Percentiles rank a stretch among this genome's conserved stretches.
phyloP scores from a whole-genome alignment of 2,797 vertebrate genomes.

The Denticeps clupeoides region DNA sequence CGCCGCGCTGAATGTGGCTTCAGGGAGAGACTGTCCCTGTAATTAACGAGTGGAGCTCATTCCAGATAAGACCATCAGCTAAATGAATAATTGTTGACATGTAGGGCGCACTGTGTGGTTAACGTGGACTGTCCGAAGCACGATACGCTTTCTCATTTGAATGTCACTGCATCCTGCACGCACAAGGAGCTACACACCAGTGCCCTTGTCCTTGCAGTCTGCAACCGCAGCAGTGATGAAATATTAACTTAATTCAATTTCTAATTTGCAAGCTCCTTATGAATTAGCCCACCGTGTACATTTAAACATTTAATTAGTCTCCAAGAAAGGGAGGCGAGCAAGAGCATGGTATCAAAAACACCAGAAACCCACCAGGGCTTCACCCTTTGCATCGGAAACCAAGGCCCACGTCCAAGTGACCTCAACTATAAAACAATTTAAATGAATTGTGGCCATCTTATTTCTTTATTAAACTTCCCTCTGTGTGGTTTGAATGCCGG shows the following conservation, averaged over 20 bases:
- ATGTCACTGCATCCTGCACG: constrained; percentile 1
- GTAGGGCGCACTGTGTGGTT: background rate
- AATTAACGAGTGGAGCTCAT: no score
- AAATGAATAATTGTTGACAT: background rate
- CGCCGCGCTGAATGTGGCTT: no score
- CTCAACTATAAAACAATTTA: constrained; percentile 36
- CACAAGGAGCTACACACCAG: background rate
- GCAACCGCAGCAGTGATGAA: constrained; percentile 4
- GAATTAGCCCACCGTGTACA: constrained; percentile 20
- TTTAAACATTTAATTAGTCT: constrained; percentile 42
- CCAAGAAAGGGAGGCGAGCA: constrained; percentile 21
- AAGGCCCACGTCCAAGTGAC: constrained; percentile 22
- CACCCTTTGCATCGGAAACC: constrained; percentile 20
- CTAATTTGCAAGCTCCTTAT: constrained; percentile 7
- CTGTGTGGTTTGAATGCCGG: constrained; percentile 38
- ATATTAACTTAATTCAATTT: constrained; percentile 6
- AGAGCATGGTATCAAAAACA: constrained; percentile 12
- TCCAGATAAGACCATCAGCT: no score
- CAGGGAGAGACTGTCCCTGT: no score
- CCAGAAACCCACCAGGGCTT: constrained; percentile 11
- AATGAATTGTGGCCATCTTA: constrained; percentile 55
- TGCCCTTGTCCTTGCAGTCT: background rate
- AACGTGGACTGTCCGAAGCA: no score
- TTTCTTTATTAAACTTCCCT: constrained; percentile 58
- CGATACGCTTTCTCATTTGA: background rate